Conservation (phyloP, 1,140 invertebrate species). For the Bombyx mandarina region DNA sequence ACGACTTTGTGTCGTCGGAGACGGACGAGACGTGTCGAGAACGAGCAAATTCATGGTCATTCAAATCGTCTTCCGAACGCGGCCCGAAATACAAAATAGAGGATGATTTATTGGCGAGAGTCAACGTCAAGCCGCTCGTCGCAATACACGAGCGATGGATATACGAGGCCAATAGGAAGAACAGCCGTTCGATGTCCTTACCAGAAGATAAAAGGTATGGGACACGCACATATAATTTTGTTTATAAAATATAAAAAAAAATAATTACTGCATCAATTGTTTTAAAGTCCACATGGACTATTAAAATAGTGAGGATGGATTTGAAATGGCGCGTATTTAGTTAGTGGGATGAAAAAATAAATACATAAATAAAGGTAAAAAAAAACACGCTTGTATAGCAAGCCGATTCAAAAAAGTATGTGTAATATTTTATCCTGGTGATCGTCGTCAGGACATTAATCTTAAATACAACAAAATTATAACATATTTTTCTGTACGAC, state of each 20-base stretch:
- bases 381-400: too few relatives aligned
- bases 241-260: background rate
- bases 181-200: conserved; percentile 43
- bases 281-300: too few relatives aligned
- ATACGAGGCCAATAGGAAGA: conserved; percentile 52
- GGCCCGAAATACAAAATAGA: conserved; percentile 22
- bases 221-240: background rate
- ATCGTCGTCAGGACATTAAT: too few relatives aligned
- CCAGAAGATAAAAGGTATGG: conserved; percentile 47
- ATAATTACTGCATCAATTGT: too few relatives aligned
- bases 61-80: conserved; percentile 10
- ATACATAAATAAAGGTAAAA: too few relatives aligned
- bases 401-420: too few relatives aligned
- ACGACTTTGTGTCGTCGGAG: conserved; percentile 27
- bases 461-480: too few relatives aligned
- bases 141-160: conserved; percentile 67
- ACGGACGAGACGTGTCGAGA: conserved; percentile 14
- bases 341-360: too few relatives aligned
- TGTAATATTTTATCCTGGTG: too few relatives aligned
- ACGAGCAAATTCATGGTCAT: conserved; percentile 25
- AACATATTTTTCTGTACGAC: too few relatives aligned
- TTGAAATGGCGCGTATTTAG: too few relatives aligned
- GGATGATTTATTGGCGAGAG: conserved; percentile 38
- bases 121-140: conserved; percentile 62
- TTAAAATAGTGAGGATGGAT: too few relatives aligned